Conservation (phyloP, 2,113 vertebrate genomes). For the Lates calcarifer region DNA sequence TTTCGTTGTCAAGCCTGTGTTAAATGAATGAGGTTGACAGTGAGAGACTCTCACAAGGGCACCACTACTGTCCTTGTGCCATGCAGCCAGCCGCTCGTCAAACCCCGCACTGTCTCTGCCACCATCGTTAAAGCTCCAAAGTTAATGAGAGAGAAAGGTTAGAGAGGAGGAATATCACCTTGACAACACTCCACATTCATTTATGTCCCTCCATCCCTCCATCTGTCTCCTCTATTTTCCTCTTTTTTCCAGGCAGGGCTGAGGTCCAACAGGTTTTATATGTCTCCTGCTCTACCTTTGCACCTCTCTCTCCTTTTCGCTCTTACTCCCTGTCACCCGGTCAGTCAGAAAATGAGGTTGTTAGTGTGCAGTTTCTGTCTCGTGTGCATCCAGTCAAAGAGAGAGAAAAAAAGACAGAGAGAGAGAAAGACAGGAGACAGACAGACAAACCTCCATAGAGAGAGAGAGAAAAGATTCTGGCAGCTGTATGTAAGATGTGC, state of each 20-base stretch:
- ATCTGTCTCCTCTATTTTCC: conserved; percentile 68
- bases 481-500: background rate
- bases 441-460: background rate
- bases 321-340: conserved; percentile 58
- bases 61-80: conserved; percentile 20
- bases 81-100: conserved; percentile 64
- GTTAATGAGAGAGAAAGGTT: conserved; percentile 82
- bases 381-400: conserved; percentile 46
- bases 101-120: conserved; percentile 57
- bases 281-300: conserved; percentile 56
- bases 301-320: conserved; percentile 59
- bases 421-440: background rate
- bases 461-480: conserved; percentile 4
- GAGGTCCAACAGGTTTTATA: conserved; percentile 76
- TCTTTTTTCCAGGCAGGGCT: conserved; percentile 46
- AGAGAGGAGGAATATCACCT: conserved; percentile 77
- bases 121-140: conserved; percentile 73
- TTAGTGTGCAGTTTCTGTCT: conserved; percentile 71
- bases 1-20: conserved; percentile 33
- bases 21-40: conserved; percentile 55
- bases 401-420: conserved; percentile 8
- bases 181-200: conserved; percentile 74
- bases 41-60: conserved; percentile 50
- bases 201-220: conserved; percentile 67
- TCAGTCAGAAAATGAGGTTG: conserved; percentile 79